Percentiles rank a stretch among this genome's conserved stretches.
Evolutionary conservation across 2,113 vertebrate genomes (phyloP).

Genomic region (Larimichthys crocea): DNA sequence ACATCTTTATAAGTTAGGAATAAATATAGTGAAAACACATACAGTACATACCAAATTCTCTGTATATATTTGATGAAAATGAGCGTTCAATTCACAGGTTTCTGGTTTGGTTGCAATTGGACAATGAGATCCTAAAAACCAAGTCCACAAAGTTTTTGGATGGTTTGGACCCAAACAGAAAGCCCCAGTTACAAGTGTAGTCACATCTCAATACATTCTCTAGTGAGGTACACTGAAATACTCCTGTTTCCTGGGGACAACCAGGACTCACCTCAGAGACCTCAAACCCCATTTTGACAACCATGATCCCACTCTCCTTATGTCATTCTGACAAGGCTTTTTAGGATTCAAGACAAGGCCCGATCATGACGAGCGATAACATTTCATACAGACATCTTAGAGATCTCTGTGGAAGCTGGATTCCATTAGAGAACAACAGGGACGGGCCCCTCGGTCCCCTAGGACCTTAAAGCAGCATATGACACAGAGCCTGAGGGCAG

Average conservation of each 20-base stretch:
- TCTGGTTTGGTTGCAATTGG: not conserved
- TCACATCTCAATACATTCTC: no score
- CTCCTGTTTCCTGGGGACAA: not conserved
- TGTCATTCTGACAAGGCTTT: constrained; percentile 40
- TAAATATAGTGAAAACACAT: not conserved
- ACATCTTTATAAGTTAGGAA: not conserved
- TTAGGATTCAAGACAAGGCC: not conserved
- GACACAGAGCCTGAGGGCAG: constrained; percentile 72
- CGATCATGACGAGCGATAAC: not conserved
- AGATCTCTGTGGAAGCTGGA: constrained; percentile 20
- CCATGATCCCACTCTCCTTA: not conserved
- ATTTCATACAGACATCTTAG: not conserved
- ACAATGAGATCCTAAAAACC: not conserved
- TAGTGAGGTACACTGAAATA: not conserved
- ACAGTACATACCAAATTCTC: not conserved
- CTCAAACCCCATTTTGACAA: constrained; percentile 22
- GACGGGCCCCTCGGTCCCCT: constrained; percentile 35
- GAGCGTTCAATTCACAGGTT: not conserved
- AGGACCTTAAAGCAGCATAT: constrained; percentile 68
- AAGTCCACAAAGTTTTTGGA: not conserved
- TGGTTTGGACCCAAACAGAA: not conserved
- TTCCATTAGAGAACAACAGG: constrained; percentile 74
- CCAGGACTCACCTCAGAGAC: constrained; percentile 4
- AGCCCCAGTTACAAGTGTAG: not conserved
- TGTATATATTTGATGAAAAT: not conserved